phyloP scores from a whole-genome alignment of 1,140 invertebrate species.

The Zophobas morio region DNA sequence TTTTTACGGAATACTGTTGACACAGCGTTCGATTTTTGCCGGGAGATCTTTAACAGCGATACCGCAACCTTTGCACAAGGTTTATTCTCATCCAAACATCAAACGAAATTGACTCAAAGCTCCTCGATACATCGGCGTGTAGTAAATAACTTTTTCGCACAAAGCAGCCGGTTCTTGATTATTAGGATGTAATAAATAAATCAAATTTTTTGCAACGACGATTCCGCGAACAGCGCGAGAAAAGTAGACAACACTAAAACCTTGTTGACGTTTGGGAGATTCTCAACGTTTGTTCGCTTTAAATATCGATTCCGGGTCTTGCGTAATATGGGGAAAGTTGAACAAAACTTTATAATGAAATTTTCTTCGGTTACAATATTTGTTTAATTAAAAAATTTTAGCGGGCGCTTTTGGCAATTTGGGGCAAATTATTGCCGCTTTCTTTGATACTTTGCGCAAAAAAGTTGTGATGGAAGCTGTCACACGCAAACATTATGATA shows the following conservation, averaged over 20 bases:
- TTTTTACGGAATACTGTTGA: constrained; percentile 1
- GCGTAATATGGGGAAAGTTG: not conserved
- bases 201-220: constrained; percentile 4
- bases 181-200: constrained; percentile 26
- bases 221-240: not conserved
- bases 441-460: too few relatives aligned
- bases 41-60: not conserved
- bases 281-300: not conserved
- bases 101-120: constrained; percentile 35
- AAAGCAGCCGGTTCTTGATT: constrained; percentile 1
- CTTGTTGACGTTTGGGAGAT: not conserved
- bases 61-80: not conserved
- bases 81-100: constrained; percentile 24
- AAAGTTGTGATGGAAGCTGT: too few relatives aligned
- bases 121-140: constrained; percentile 13
- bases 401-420: not conserved
- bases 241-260: not conserved
- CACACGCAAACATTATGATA: too few relatives aligned
- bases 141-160: constrained; percentile 30
- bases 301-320: not conserved
- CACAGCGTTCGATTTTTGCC: constrained; percentile 4
- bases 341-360: constrained; percentile 12
- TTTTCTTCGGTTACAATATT: constrained; percentile 6
- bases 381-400: constrained; percentile 10
- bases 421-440: not conserved